Conservation (phyloP, 64 coral and sea anemone species). For the Astreopora myriophthalma region DNA sequence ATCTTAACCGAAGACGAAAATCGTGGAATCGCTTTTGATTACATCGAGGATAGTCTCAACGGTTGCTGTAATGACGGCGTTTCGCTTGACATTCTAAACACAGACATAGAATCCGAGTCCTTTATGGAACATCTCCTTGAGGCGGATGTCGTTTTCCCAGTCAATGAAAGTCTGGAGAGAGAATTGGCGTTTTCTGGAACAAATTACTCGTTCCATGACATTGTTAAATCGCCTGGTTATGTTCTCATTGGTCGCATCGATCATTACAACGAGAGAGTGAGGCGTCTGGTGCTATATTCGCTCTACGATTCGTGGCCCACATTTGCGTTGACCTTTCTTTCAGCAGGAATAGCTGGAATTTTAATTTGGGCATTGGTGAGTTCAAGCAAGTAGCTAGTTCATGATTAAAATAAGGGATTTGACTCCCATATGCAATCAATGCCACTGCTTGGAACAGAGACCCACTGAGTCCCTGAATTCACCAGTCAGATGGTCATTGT, state of each 20-base stretch:
- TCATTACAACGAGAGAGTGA: constrained; percentile 23
- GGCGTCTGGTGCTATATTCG: background rate
- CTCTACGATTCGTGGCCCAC: constrained; percentile 57
- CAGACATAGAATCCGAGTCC: background rate
- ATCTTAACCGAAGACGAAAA: background rate
- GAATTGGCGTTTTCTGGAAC: background rate
- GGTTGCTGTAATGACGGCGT: background rate
- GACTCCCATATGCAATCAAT: too few relatives aligned
- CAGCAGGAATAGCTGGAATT: constrained; percentile 47
- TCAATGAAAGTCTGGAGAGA: background rate
- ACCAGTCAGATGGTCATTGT: too few relatives aligned
- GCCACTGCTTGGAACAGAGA: too few relatives aligned
- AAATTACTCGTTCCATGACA: background rate
- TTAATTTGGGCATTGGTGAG: constrained; percentile 63
- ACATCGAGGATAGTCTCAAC: background rate
- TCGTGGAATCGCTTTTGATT: constrained; percentile 7
- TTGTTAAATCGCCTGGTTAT: background rate
- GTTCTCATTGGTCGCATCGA: constrained; percentile 25
- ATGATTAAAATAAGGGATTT: too few relatives aligned
- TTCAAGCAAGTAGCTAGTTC: background rate
- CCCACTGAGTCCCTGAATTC: too few relatives aligned
- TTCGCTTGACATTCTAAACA: background rate
- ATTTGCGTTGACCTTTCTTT: constrained; percentile 32
- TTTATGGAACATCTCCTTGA: background rate
- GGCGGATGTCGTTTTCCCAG: constrained; percentile 35